Evolutionary conservation across 2,113 vertebrate genomes (phyloP), one percentile per base, ranked within the genome.

Genomic region (human): DNA sequence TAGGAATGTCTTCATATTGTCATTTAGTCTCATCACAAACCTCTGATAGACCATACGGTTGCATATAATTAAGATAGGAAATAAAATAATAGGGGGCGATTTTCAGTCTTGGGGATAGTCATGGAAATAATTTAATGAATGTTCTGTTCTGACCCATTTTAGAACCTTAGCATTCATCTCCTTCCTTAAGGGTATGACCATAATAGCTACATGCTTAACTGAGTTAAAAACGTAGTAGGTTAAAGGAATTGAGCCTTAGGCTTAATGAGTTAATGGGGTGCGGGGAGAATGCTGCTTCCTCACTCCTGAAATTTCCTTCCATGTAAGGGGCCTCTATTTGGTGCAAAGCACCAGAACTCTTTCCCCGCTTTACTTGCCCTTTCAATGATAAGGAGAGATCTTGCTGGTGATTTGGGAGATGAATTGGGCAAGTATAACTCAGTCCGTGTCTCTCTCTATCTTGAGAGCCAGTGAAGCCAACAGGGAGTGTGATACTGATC

Each of bases 401-500:
- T 38, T 70, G 18, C 35, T 38, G 76, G 23, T 38, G 50, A 61
- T 40, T 48, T 25, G 48, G 68, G 52, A 84, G 22, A 52, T 27
- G 64, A 52, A 35, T 25, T 25, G 18, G n/a, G 30, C 5, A 14
- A 45, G 59, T 8, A 22, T 10, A 32, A 45, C 25, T 72, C 38
- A 2, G 7, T n/a, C 59, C 32, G 5, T 25, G 23, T 17, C 30
- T 40, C 50, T 38, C 45, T 73, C 18, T 38, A 12, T 43, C 40
- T 1, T 38, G 45, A 93, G 70, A 82, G n/a, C 38, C 48, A 35
- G 45, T 13, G 16, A 70, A 30, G 85, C 48, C 35, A 16, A 48
- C 6, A 1, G 83, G 35, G 48, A 89, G 11, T 22, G 0, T 25
- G 32, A 3, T 1, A 2, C 11, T 6, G 12, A 64, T 14, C 50